Evolutionary conservation across 2,797 vertebrate genomes (phyloP), one percentile per base, ranked within the genome.

Genomic region (Aplochiton taeniatus): DNA sequence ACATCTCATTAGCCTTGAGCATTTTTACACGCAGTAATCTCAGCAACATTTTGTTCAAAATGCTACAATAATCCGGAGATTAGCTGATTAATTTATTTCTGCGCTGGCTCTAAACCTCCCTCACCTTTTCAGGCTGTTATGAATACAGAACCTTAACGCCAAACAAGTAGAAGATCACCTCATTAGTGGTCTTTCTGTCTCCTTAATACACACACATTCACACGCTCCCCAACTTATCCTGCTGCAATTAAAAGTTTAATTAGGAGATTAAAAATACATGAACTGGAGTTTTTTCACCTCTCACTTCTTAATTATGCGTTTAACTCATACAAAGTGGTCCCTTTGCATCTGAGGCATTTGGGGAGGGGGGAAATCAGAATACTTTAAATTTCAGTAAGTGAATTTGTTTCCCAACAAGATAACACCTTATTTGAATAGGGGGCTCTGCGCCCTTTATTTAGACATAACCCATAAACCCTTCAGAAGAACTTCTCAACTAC

Each of bases 211-310:
- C 66, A 61, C 20, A 50, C 44, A 46, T 52, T 49, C 20, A 48
- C 60, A 51, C 6, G 66, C 72, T 80, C 72, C 81, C 87, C 72
- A 89, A 90, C 84, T 91, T 91, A 91, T 91, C 88, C 86, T 16
- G 71, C 83, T 66, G 87, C 90, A 92, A 93, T 92, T 91, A 93
- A 91, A 93, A 91, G 86, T 91, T 90, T 91, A 94, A 92, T 93
- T 91, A 91, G 86, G 81, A 89, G 89, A 94, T 93, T 91, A 89
- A 91, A 92, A 90, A 91, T 85, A 90, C 90, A 89, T 80, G 61
- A 81, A 77, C 72, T 84, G 82, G 85, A 87, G 84, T 90, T 90
- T 87, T 90, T 90, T 89, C 88, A 89, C 88, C 89, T 88, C 87
- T 90, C 86, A 88, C 87, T 87, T 80, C 69, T 79, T 84, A 79